Percentiles rank a stretch among this genome's conserved stretches.
Evolutionary conservation across 2,113 vertebrate genomes (phyloP).

Genomic region (Strix uralensis): DNA sequence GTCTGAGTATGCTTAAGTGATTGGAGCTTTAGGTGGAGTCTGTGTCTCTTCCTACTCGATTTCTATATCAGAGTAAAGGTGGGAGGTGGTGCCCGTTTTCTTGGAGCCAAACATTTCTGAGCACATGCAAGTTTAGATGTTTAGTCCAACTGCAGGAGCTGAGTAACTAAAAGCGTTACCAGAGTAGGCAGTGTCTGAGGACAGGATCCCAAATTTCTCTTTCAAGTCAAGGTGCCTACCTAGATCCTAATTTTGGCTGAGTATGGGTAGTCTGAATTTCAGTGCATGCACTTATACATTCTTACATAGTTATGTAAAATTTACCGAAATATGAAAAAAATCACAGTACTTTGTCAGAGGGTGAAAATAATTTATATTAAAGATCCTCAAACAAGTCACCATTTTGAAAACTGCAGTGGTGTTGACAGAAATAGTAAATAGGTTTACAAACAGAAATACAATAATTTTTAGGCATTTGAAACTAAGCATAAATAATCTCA

Average conservation of each 20-base stretch:
- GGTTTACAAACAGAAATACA: background rate
- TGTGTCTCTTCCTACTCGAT: slow-evolving; percentile 6
- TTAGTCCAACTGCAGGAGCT: background rate
- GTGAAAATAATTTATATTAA: background rate
- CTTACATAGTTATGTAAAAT: background rate
- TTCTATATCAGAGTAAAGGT: slow-evolving; percentile 37
- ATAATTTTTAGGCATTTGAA: background rate
- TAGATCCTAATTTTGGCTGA: background rate
- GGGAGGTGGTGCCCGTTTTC: background rate
- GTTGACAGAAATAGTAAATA: background rate
- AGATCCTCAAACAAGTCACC: background rate
- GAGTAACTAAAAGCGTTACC: background rate
- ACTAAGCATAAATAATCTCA: background rate
- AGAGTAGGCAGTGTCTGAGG: slow-evolving; percentile 33
- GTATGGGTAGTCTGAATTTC: background rate
- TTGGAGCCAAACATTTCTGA: background rate
- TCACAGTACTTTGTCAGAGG: background rate
- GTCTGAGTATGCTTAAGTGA: background rate
- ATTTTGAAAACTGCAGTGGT: background rate
- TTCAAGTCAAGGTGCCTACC: background rate
- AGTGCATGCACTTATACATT: background rate
- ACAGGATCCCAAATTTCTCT: slow-evolving; percentile 11
- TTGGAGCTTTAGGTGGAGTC: background rate
- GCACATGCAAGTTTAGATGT: background rate
- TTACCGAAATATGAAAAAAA: background rate